Evolutionary conservation across 92 coral and sea anemone species (phyloP).

Genomic region (Siderastrea siderea): DNA sequence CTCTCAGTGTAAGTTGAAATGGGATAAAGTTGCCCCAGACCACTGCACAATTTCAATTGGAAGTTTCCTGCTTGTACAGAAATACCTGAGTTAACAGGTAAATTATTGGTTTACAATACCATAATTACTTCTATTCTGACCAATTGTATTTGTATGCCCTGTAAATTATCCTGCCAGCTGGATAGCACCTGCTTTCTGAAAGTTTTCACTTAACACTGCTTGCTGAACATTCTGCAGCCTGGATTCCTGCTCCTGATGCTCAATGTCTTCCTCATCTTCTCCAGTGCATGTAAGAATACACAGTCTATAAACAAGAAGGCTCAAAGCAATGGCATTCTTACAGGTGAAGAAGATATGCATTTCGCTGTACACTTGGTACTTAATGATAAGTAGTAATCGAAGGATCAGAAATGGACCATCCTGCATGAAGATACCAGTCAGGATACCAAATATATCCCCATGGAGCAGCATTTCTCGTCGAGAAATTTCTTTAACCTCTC

Average conservation of each 20-base stretch:
- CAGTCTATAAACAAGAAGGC: constrained; percentile 90
- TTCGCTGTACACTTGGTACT: constrained; percentile 88
- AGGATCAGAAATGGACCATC: constrained; percentile 98
- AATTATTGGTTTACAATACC: too few species aligned
- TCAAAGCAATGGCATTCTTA: constrained; percentile 96
- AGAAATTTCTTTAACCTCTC: constrained; percentile 91
- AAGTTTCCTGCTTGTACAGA: neutral
- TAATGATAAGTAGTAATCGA: constrained; percentile 86
- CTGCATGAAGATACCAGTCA: constrained; percentile 97
- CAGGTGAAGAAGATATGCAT: constrained; percentile 98
- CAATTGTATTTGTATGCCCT: neutral
- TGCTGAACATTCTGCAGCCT: constrained; percentile 94
- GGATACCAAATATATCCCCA: constrained; percentile 96
- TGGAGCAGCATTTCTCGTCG: constrained; percentile 91
- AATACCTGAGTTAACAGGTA: neutral
- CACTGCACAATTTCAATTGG: too few species aligned
- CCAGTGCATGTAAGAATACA: constrained; percentile 98
- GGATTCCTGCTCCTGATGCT: constrained; percentile 78
- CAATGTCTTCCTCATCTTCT: constrained; percentile 85
- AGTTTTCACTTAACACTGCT: constrained; percentile 90
- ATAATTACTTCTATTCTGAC: neutral
- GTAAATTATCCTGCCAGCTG: constrained; percentile 77
- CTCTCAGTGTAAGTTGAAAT: too few species aligned
- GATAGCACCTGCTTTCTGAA: constrained; percentile 87
- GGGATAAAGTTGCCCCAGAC: too few species aligned